Conservation (phyloP, 2,797 vertebrate species). For the Lepidocolaptes lacrymiger region DNA sequence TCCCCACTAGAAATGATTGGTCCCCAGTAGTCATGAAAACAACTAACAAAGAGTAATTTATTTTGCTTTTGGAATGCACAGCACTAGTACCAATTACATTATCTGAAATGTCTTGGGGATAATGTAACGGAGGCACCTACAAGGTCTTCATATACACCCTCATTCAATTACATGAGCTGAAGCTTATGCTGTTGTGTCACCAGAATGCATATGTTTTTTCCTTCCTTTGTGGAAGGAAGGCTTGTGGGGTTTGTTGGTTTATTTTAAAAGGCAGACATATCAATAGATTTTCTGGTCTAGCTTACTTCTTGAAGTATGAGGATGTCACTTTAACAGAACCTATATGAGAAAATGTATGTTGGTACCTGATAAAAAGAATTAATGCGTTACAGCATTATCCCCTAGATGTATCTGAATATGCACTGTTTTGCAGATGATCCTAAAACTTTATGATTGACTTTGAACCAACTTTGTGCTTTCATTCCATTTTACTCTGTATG, state of each 20-base stretch:
- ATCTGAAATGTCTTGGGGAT: background rate
- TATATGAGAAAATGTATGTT: background rate
- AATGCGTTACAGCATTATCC: background rate
- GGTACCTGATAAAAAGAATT: background rate
- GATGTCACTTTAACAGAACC: background rate
- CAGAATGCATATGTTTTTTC: background rate
- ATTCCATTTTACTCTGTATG: background rate
- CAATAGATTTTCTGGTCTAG: background rate
- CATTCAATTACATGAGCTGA: background rate
- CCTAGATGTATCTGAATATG: background rate
- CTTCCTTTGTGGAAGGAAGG: background rate
- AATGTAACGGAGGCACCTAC: background rate
- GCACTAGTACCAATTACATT: background rate
- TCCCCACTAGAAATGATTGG: background rate
- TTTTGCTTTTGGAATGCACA: conserved; percentile 20
- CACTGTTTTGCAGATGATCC: background rate
- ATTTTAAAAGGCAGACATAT: background rate
- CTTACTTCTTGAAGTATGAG: background rate
- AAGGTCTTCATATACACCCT: background rate
- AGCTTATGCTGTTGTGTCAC: background rate
- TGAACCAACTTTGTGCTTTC: background rate
- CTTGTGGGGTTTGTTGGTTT: background rate
- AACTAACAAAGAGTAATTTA: conserved; percentile 17
- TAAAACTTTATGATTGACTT: background rate
- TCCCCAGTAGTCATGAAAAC: conserved; percentile 4